Base-by-base conservation (phyloP, 2,888 invertebrate species). In the Athalia circularis region DNA sequence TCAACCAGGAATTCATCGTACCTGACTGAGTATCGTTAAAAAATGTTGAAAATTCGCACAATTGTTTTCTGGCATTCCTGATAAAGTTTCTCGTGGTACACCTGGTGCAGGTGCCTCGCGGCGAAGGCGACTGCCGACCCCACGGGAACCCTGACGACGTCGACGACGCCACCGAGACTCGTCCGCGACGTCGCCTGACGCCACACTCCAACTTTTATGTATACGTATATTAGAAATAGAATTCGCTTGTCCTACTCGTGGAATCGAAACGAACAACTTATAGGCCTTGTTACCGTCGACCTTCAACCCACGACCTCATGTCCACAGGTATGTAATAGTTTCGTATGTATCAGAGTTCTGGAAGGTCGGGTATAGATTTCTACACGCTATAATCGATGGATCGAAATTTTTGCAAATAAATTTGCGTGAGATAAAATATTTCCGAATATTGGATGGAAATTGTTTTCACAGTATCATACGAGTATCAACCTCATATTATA, bases 51-150 rank as follows among this genome's bases (percentile, higher is more conserved):
- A 29, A 29, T 29, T 29, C 29, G 29, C 29, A 29, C 13, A 45
- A 47, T 59, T 72, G 29, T 45, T 47, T 59, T 72, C 13, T 13
- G 72, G 45, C 57, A 52, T 74, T 68, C 79, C 65, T 70, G 80
- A 81, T 82, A 29, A 29, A 29, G 29, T 29, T 29, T 29, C 81
- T 80, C 79, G 80, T 80, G 84, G 83, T 84, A 86, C 87, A 83
- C 83, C 85, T 81, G 82, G 80, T 83, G 82, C 83, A 29, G 29
- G 29, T 29, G 29, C 29, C 29, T 29, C 29, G 80, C 82, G 80
- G 80, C 86, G 83, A 87, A 88, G 87, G 88, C 87, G 86, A 87
- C 87, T 87, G 82, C 83, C 68, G 64, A 81, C 81, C 81, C 80
- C 77, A 65, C 29, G 65, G 75, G 76, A 65, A 59, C 77, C 80